Percentiles rank a stretch among this genome's conserved stretches.
phyloP scores from a whole-genome alignment of 2,797 vertebrate genomes.

The Lithobates sylvaticus region DNA sequence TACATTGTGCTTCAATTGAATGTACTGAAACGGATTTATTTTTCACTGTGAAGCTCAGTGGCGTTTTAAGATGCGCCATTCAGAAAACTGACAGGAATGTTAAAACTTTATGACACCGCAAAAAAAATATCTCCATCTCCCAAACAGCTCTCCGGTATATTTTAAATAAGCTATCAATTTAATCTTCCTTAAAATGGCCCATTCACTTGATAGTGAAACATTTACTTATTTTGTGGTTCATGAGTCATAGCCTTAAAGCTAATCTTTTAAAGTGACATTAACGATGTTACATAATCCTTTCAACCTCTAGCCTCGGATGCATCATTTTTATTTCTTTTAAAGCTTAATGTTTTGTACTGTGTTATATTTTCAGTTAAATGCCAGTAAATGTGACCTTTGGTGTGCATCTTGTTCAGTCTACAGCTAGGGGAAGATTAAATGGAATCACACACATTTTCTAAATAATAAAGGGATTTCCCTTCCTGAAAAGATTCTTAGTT shows the following conservation, averaged over 20 bases:
- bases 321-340: conserved; percentile 37
- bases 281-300: conserved; percentile 33
- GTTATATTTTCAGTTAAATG: conserved; percentile 34
- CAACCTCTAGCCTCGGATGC: conserved; percentile 15
- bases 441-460: not conserved
- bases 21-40: conserved; percentile 31
- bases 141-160: conserved; percentile 14
- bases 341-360: conserved; percentile 11
- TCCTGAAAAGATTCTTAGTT: no score
- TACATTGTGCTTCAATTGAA: conserved; percentile 37
- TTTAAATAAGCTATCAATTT: conserved; percentile 46
- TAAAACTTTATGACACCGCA: conserved; percentile 39
- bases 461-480: not conserved
- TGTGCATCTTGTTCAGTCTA: conserved; percentile 1
- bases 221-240: conserved; percentile 51
- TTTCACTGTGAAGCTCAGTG: not conserved
- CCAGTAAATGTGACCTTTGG: conserved; percentile 31
- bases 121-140: conserved; percentile 36
- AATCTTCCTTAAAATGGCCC: conserved; percentile 39
- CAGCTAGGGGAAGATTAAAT: not conserved
- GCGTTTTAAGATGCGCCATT: conserved; percentile 12
- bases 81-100: conserved; percentile 22
- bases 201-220: conserved; percentile 44
- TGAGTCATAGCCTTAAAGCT: conserved; percentile 36
- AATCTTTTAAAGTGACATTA: conserved; percentile 52